Conservation (phyloP, 2,797 vertebrate species). For the Enteromius fasciolatus region DNA sequence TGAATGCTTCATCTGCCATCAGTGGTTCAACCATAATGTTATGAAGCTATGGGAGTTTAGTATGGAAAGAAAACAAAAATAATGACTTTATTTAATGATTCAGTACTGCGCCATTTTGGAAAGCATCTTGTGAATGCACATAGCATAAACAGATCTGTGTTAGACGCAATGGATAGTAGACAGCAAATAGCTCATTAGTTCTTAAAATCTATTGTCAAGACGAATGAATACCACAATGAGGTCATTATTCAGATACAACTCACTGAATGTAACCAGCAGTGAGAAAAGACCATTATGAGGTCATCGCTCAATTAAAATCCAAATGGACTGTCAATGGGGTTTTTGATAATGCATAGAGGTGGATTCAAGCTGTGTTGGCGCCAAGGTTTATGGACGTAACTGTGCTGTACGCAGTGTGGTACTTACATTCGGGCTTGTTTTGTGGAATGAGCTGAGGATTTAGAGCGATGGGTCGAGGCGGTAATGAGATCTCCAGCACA, state of each 20-base stretch:
- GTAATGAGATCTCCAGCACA: conserved; percentile 46
- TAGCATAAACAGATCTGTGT: too few species aligned
- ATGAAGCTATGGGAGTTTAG: too few species aligned
- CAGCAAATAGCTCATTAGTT: background rate
- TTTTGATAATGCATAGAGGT: conserved; percentile 26
- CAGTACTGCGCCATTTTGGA: too few species aligned
- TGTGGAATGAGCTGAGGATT: conserved; percentile 23
- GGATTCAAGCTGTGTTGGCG: conserved; percentile 40
- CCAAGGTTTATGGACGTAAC: conserved; percentile 25
- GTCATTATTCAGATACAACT: conserved; percentile 26
- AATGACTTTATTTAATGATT: too few species aligned
- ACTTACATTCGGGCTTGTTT: conserved; percentile 36
- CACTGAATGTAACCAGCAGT: conserved; percentile 5
- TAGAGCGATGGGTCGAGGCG: conserved; percentile 16
- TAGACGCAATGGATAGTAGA: too few species aligned
- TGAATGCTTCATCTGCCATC: too few species aligned
- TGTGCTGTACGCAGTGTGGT: conserved; percentile 17
- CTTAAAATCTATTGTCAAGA: background rate
- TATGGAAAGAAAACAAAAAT: too few species aligned
- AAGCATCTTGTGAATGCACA: too few species aligned
- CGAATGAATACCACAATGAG: background rate
- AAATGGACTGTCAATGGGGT: conserved; percentile 18
- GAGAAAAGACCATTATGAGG: conserved; percentile 30
- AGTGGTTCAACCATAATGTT: too few species aligned
- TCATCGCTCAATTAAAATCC: conserved; percentile 37